phyloP scores from a whole-genome alignment of 2,113 vertebrate genomes.

The Lamprotornis superbus region DNA sequence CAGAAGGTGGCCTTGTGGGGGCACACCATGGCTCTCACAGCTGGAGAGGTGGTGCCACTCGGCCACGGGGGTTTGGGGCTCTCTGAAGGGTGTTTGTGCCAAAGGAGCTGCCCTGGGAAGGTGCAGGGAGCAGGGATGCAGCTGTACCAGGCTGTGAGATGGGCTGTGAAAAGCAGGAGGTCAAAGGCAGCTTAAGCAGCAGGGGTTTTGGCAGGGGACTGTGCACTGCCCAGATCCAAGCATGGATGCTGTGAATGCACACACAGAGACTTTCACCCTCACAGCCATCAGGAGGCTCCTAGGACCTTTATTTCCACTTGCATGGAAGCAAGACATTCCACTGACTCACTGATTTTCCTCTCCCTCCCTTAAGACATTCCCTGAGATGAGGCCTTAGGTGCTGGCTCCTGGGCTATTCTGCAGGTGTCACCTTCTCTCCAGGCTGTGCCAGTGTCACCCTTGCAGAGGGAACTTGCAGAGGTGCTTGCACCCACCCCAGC shows the following conservation, averaged over 20 bases:
- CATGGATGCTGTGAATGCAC: fast-evolving
- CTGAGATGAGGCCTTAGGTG: background rate
- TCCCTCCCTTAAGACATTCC: background rate
- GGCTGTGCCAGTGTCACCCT: background rate
- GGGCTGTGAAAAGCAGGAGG: background rate
- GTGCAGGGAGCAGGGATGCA: background rate
- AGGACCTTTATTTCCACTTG: background rate
- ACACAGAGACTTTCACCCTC: background rate
- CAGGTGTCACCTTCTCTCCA: background rate
- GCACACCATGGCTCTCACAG: background rate
- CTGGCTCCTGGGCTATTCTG: background rate
- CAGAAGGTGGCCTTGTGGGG: background rate
- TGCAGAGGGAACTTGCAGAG: background rate
- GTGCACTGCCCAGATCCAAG: fast-evolving
- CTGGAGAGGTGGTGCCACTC: fast-evolving
- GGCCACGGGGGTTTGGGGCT: fast-evolving
- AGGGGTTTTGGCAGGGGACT: background rate
- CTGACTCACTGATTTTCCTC: background rate
- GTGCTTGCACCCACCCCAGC: background rate
- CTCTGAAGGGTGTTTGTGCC: background rate
- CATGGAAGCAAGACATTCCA: background rate
- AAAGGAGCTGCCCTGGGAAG: fast-evolving
- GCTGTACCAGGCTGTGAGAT: background rate
- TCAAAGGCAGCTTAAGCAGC: background rate
- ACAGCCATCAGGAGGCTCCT: background rate